These are phyloP conservation scores for Drosophila koepferae DNA, from an alignment of 2,888 invertebrate species.

Conservation along the genomic window DNA sequence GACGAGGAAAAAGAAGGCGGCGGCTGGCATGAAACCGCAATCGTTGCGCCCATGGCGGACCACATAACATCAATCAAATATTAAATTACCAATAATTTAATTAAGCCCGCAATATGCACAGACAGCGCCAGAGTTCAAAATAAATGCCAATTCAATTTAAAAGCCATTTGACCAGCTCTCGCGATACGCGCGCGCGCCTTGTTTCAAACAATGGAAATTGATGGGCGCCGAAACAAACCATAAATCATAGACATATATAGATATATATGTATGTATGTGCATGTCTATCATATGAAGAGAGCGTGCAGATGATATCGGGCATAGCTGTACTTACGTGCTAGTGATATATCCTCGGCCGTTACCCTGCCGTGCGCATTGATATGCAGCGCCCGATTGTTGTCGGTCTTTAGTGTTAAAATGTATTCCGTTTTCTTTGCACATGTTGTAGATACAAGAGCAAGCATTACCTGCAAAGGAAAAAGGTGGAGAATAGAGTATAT, in stretches of 20 bases:
- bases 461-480: constrained; percentile 76
- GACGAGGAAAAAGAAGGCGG: constrained; percentile 19
- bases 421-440: constrained; percentile 82
- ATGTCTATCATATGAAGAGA: background rate
- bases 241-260: constrained; percentile 22
- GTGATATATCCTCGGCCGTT: constrained; percentile 82
- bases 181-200: constrained; percentile 28
- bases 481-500: constrained; percentile 1
- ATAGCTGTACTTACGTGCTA: constrained; percentile 82
- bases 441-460: constrained; percentile 83
- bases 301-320: background rate
- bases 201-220: constrained; percentile 60
- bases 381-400: constrained; percentile 82
- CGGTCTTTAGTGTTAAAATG: constrained; percentile 81
- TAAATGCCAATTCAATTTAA: constrained; percentile 79
- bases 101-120: constrained; percentile 77
- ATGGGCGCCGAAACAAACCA: constrained; percentile 42
- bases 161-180: constrained; percentile 49
- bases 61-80: constrained; percentile 79
- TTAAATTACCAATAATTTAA: constrained; percentile 83
- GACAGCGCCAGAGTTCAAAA: constrained; percentile 60
- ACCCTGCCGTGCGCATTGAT: constrained; percentile 83
- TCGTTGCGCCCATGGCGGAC: constrained; percentile 55
- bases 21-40: constrained; percentile 59
- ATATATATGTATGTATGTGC: constrained; percentile 1